Evolutionary conservation across 2,888 invertebrate species (phyloP).

Genomic region (Lepeophtheirus nordmannii): DNA sequence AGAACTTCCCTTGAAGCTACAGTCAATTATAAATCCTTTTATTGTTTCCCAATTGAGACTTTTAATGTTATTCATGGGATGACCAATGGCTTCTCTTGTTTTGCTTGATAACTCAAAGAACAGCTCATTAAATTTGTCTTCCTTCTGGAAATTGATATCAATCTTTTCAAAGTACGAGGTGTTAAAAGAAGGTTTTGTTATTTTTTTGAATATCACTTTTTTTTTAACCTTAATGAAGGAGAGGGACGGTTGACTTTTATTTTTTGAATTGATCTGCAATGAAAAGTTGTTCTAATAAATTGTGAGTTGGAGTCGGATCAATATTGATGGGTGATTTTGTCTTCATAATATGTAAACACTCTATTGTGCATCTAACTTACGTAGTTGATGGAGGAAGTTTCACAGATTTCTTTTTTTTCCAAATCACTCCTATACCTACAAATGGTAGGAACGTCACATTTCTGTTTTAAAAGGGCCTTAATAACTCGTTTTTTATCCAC

Average conservation of each 20-base stretch:
- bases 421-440: not conserved
- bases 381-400: too few species aligned
- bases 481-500: not conserved
- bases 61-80: not conserved
- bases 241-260: too few species aligned
- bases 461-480: not conserved
- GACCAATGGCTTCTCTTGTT: not conserved
- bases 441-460: not conserved
- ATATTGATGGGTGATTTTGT: too few species aligned
- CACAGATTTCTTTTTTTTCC: too few species aligned
- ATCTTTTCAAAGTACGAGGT: not conserved
- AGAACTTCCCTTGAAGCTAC: conserved; percentile 5
- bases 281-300: too few species aligned
- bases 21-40: not conserved
- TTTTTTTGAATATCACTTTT: too few species aligned
- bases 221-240: too few species aligned
- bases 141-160: not conserved
- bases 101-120: not conserved
- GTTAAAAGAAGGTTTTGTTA: too few species aligned
- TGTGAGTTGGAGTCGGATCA: too few species aligned
- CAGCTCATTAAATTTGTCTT: not conserved
- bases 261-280: too few species aligned
- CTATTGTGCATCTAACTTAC: too few species aligned
- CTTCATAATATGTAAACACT: too few species aligned
- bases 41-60: not conserved